Evolutionary conservation across 2,888 invertebrate genomes (phyloP), one percentile per base, ranked within the genome.

Genomic region (Callimorpha dominula): DNA sequence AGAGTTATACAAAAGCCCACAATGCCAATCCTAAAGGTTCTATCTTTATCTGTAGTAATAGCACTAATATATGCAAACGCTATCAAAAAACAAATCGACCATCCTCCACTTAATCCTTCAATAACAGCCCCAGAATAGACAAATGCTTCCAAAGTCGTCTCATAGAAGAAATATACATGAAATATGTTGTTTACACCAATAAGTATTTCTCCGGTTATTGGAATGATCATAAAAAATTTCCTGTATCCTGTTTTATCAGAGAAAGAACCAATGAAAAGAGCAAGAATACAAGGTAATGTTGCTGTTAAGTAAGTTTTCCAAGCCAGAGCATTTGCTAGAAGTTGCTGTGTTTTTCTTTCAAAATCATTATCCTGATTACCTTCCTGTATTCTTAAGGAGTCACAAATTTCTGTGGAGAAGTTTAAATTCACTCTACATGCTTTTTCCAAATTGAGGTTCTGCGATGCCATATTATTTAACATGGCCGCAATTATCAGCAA

Each of bases 21-120:
- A 42, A 99, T 96, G 4, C 98, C 98, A 86, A 99, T 97, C 71
- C 99, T 95, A 65, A 98, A 95, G 0, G 99, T 99, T 78, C 98
- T 96, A 64, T 96, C 97, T 86, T 98, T 96, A 62, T 97, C 96
- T 0, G 97, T 97, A 2, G 98, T 98, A 6, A 98, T 97, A 82
- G 98, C 97, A 65, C 97, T 97, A 63, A 99, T 97, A 87, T 98
- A 98, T 84, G 98, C 97, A 94, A 98, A 98, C 71, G 97, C 97
- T 0, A 97, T 97, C 96, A 98, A 96, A 81, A 98, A 96, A 96
- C 97, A 97, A 74, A 98, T 96, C 91, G 98, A 98, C 98, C 98
- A 98, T 5, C 98, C 97, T 1, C 98, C 97, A 1, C 97, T 96
- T 0, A 98, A 87, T 0, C 97, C 97, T 31, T 98, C 98, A 86